Conservation (phyloP, 2,888 invertebrate species). For the Habrosyne pyritoides region DNA sequence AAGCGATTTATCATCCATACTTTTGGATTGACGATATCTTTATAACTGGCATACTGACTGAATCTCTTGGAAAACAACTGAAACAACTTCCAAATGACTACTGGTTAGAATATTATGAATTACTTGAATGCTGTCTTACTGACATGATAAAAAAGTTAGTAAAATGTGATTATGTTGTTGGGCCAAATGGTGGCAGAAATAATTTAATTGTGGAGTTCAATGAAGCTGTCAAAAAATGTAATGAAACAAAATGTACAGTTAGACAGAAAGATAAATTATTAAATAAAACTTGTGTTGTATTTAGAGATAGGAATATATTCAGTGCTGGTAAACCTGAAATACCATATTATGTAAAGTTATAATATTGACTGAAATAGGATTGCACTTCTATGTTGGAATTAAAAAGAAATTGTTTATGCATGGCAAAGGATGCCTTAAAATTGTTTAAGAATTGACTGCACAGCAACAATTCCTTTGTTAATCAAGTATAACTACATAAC, state of each 20-base stretch:
- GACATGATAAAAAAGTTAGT: conserved; percentile 82
- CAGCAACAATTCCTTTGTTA: too few species aligned
- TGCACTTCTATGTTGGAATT: background rate
- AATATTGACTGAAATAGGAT: conserved; percentile 6
- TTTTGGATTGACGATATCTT: conserved; percentile 98
- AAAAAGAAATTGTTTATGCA: too few species aligned
- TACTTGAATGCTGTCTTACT: conserved; percentile 88
- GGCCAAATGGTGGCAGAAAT: conserved; percentile 90
- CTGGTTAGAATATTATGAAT: conserved; percentile 88
- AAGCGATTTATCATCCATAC: conserved; percentile 83
- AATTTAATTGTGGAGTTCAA: conserved; percentile 87
- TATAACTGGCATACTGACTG: conserved; percentile 90
- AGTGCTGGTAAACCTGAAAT: conserved; percentile 53
- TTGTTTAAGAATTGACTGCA: too few species aligned
- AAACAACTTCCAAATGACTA: conserved; percentile 82
- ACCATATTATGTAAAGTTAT: conserved; percentile 30
- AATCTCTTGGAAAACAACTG: conserved; percentile 81
- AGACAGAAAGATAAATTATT: conserved; percentile 76
- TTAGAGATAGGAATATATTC: conserved; percentile 65
- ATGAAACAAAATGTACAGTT: conserved; percentile 76
- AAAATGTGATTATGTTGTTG: conserved; percentile 87
- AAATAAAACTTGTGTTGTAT: conserved; percentile 83
- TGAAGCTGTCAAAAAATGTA: conserved; percentile 84
- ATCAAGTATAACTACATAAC: too few species aligned
- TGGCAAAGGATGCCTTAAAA: background rate